A percentile compares a stretch with the other conserved stretches of the same genome.
These are phyloP conservation scores for Lepus europaeus DNA, from an alignment of 2,113 vertebrate species.

Conservation along the genomic window DNA sequence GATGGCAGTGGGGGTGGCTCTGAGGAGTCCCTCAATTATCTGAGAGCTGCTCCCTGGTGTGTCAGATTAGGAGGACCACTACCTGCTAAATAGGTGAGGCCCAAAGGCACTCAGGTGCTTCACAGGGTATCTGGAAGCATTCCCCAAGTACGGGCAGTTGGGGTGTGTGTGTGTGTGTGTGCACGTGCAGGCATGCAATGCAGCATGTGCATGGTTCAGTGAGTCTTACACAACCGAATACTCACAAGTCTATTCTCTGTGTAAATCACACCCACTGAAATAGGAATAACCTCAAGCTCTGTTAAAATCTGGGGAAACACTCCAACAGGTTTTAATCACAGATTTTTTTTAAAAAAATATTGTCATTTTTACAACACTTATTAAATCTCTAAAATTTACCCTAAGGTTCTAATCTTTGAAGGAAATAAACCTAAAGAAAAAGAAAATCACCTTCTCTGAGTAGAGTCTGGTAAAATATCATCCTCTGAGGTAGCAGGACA, in stretches of 20 bases:
- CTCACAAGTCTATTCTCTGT: background rate
- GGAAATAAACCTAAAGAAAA: constrained; percentile 64
- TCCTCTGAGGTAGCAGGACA: constrained; percentile 23
- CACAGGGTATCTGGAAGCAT: background rate
- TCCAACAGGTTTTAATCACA: constrained; percentile 5
- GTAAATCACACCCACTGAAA: background rate
- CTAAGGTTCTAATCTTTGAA: constrained; percentile 24
- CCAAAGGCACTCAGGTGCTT: background rate
- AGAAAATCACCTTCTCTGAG: constrained; percentile 56
- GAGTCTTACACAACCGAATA: constrained; percentile 5
- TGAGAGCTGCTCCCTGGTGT: background rate
- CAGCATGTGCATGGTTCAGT: too few species aligned
- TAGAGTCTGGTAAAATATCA: constrained; percentile 29
- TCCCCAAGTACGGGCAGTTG: background rate
- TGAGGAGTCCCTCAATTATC: background rate
- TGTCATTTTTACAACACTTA: constrained; percentile 28
- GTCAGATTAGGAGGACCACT: background rate
- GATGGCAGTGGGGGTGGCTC: background rate
- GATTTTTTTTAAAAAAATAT: background rate
- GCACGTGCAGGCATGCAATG: background rate
- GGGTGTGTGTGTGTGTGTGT: background rate
- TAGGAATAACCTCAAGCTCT: background rate
- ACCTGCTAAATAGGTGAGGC: background rate
- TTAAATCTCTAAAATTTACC: constrained; percentile 47
- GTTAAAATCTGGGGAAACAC: background rate